Percentiles rank a stretch among this genome's conserved stretches.
phyloP scores from a whole-genome alignment of 2,797 vertebrate species.

The Diplodus puntazzo region DNA sequence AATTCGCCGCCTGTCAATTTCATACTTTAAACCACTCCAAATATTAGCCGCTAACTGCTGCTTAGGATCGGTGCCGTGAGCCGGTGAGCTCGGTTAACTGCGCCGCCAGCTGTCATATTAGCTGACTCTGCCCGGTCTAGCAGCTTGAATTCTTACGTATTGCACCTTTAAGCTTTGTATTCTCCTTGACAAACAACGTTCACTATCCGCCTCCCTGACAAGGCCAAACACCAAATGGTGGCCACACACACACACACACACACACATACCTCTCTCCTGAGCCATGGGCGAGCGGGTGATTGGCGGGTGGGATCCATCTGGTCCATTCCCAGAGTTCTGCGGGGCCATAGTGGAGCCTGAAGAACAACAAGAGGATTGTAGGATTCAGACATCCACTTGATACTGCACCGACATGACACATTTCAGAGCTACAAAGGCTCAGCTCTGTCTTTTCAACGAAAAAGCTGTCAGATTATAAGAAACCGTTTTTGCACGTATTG shows the following conservation, averaged over 20 bases:
- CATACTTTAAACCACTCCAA: too few species aligned
- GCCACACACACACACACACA: neutral
- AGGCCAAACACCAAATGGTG: neutral
- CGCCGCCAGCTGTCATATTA: too few species aligned
- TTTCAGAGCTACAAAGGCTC: constrained; percentile 21
- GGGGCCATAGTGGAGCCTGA: constrained; percentile 91
- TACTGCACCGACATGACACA: constrained; percentile 7
- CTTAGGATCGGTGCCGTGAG: too few species aligned
- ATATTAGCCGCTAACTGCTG: too few species aligned
- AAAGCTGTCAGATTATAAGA: constrained; percentile 40
- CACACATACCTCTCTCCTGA: constrained; percentile 93
- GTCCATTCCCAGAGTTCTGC: constrained; percentile 90
- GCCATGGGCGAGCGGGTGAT: constrained; percentile 94
- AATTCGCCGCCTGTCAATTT: too few species aligned
- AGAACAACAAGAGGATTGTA: constrained; percentile 36
- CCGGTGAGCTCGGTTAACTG: too few species aligned
- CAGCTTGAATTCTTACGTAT: too few species aligned
- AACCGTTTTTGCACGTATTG: constrained; percentile 27
- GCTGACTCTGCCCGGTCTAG: too few species aligned
- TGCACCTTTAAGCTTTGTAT: neutral
- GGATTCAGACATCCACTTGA: constrained; percentile 8
- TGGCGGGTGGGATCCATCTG: constrained; percentile 91
- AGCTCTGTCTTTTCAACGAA: constrained; percentile 15
- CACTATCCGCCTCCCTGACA: neutral
- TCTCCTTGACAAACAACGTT: neutral